Percentiles rank a stretch among this genome's conserved stretches.
These are phyloP conservation scores for Ctenosaura bakeri DNA, from an alignment of 2,797 vertebrate genomes.

Conservation along the genomic window DNA sequence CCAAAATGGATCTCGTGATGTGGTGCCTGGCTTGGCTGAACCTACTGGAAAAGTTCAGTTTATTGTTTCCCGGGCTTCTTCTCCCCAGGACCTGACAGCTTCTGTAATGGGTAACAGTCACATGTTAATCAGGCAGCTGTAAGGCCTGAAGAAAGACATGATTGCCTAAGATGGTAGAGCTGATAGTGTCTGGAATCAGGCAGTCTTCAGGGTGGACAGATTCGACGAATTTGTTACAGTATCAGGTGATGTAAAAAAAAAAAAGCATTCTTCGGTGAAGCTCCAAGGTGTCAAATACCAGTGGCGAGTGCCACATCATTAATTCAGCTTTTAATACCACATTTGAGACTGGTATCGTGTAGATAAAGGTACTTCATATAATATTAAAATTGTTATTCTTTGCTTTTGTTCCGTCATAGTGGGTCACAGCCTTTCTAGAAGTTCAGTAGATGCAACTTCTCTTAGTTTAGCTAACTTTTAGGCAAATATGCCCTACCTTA, in stretches of 20 bases:
- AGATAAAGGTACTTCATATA: rapidly evolving
- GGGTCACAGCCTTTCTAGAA: conserved; percentile 53
- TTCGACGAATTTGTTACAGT: conserved; percentile 27
- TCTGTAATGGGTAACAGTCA: neutral
- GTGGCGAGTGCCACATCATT: neutral
- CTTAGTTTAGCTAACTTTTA: neutral
- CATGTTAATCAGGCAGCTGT: neutral
- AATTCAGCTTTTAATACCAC: neutral
- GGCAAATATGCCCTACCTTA: neutral
- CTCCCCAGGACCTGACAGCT: neutral
- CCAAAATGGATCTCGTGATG: neutral
- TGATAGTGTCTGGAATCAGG: rapidly evolving
- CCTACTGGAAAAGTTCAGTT: neutral
- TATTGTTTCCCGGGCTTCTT: neutral
- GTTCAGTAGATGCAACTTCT: neutral
- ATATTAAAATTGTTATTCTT: neutral
- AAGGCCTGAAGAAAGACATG: neutral
- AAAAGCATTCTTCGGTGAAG: neutral
- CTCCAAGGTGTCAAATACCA: neutral
- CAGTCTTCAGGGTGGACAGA: rapidly evolving
- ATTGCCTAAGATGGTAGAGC: neutral
- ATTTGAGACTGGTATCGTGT: neutral
- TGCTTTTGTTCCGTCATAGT: conserved; percentile 32
- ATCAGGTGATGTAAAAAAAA: conserved; percentile 55
- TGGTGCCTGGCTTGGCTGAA: neutral